Percentiles rank a stretch among this genome's conserved stretches.
These are phyloP conservation scores for Cliona cf. orientalis DNA, from an alignment of 37 sponge, comb jelly and placozoan genomes.

Conservation along the genomic window DNA sequence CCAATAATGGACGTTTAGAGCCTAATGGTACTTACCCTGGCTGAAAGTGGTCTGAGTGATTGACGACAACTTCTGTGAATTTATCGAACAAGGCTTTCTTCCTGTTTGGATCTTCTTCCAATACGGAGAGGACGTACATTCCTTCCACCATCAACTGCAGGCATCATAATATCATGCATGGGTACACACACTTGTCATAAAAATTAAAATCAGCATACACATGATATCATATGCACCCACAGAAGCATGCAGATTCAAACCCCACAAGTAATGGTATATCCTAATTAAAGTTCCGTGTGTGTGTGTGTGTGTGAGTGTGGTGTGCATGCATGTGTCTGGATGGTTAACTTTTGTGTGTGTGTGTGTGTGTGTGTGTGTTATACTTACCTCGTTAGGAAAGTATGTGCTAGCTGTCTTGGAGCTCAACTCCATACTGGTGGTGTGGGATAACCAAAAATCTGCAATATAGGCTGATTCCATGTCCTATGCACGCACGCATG, in stretches of 20 bases:
- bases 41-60: constrained; percentile 40
- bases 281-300: too few species aligned
- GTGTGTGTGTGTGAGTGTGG: too few species aligned
- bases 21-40: constrained; percentile 31
- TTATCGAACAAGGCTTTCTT: constrained; percentile 24
- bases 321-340: too few species aligned
- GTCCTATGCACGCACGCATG: background rate
- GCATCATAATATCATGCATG: background rate
- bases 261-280: too few species aligned
- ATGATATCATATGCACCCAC: background rate
- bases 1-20: background rate
- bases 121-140: constrained; percentile 30
- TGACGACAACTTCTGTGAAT: constrained; percentile 28
- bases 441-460: constrained; percentile 8
- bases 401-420: constrained; percentile 7
- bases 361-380: too few species aligned
- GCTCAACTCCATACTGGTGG: background rate
- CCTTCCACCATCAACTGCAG: constrained; percentile 38
- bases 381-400: constrained; percentile 50
- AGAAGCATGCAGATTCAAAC: too few species aligned
- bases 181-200: background rate
- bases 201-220: background rate
- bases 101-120: constrained; percentile 31
- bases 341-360: too few species aligned
- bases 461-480: constrained; percentile 18